Evolutionary conservation across 2,888 invertebrate species (phyloP).

Genomic region (Isotomurus palustris): DNA sequence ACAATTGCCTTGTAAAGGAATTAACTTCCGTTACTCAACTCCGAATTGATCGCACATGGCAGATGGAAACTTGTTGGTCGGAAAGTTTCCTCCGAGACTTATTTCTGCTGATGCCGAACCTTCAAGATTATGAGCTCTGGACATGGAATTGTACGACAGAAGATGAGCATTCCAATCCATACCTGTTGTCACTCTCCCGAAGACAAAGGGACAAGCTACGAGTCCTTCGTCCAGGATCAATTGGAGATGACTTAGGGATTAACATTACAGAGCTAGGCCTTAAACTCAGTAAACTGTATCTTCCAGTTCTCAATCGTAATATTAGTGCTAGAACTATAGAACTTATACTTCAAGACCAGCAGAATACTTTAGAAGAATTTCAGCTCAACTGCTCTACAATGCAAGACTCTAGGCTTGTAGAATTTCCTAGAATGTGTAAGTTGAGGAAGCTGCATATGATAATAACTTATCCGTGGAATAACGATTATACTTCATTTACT

Average conservation of each 20-base stretch:
- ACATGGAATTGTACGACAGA: constrained; percentile 38
- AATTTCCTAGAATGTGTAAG: constrained; percentile 28
- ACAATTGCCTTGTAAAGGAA: not conserved
- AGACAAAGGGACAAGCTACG: constrained; percentile 16
- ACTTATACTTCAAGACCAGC: constrained; percentile 19
- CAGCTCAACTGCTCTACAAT: constrained; percentile 35
- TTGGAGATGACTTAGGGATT: constrained; percentile 24
- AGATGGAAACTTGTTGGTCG: constrained; percentile 31
- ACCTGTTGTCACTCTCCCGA: constrained; percentile 21
- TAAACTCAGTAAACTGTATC: constrained; percentile 27
- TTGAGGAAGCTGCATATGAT: constrained; percentile 28
- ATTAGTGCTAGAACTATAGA: constrained; percentile 33
- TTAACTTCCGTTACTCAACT: constrained; percentile 21
- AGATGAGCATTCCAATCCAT: constrained; percentile 33
- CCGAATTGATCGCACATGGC: constrained; percentile 34
- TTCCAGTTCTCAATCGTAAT: constrained; percentile 32
- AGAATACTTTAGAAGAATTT: constrained; percentile 25
- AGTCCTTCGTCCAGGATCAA: constrained; percentile 28
- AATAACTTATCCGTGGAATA: constrained; percentile 38
- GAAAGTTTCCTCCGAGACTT: constrained; percentile 26
- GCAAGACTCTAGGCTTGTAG: constrained; percentile 29
- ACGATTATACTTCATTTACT: constrained; percentile 26
- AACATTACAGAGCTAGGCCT: constrained; percentile 28
- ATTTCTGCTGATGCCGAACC: constrained; percentile 28
- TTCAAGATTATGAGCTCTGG: constrained; percentile 35